A percentile compares a stretch with the other conserved stretches of the same genome.
Evolutionary conservation across 2,797 vertebrate species (phyloP).

Genomic region (Natrix natrix): DNA sequence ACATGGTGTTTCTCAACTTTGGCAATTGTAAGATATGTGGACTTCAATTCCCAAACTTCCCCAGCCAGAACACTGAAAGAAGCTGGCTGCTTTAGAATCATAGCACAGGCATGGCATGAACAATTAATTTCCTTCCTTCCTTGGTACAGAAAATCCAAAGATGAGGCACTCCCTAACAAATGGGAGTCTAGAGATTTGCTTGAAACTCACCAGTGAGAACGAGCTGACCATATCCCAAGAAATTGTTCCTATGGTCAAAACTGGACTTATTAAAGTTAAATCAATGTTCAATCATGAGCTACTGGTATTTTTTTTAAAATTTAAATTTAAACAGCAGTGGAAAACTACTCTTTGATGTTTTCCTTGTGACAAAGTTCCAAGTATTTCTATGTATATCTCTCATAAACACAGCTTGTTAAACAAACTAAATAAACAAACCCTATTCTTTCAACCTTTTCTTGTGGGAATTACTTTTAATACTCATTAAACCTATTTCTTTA

Average conservation of each 20-base stretch:
- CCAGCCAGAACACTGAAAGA: neutral
- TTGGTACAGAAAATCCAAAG: neutral
- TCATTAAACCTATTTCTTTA: neutral
- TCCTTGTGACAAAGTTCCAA: neutral
- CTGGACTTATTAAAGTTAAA: neutral
- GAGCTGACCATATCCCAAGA: neutral
- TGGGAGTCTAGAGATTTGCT: neutral
- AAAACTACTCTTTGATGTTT: neutral
- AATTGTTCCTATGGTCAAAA: neutral
- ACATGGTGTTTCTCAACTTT: neutral
- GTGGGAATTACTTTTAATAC: neutral
- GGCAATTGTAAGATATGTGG: neutral
- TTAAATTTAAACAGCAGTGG: neutral
- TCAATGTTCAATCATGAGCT: neutral
- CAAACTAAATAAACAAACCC: neutral
- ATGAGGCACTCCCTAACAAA: neutral
- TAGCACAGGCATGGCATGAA: neutral
- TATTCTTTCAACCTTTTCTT: neutral
- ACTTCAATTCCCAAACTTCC: neutral
- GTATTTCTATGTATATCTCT: neutral
- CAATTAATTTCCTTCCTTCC: neutral
- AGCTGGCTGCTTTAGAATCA: neutral
- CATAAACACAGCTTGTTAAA: neutral
- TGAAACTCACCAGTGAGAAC: neutral
- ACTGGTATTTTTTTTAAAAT: neutral